phyloP scores from a whole-genome alignment of 2,113 vertebrate genomes.

The Gobius niger region DNA sequence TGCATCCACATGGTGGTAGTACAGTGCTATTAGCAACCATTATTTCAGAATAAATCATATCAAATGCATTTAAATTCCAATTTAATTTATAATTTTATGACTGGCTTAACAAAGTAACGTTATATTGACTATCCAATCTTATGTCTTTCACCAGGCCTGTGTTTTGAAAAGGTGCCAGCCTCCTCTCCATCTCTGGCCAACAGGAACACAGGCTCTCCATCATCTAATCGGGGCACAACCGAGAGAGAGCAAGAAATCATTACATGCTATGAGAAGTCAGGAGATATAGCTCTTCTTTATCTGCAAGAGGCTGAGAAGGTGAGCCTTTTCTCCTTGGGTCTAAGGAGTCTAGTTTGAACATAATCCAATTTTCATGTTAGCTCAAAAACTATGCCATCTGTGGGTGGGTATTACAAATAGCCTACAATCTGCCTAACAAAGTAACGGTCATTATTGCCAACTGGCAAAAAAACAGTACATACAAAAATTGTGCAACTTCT shows the following conservation, averaged over 20 bases:
- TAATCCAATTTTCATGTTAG: constrained; percentile 11
- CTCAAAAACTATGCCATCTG: background rate
- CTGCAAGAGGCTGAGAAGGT: constrained; percentile 98
- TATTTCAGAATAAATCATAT: background rate
- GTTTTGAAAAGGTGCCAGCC: constrained; percentile 89
- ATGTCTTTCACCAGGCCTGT: constrained; percentile 80
- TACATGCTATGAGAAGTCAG: constrained; percentile 96
- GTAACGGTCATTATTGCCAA: constrained; percentile 21
- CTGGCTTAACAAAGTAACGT: too few species aligned
- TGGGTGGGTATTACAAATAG: constrained; percentile 37
- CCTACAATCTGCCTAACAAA: constrained; percentile 29
- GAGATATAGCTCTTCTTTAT: constrained; percentile 95
- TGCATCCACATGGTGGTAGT: constrained; percentile 49
- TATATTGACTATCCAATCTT: background rate
- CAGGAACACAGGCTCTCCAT: constrained; percentile 74
- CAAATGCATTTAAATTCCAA: too few species aligned
- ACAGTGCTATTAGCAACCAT: constrained; percentile 11
- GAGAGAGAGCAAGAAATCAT: constrained; percentile 91
- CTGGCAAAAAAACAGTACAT: constrained; percentile 21
- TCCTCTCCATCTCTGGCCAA: constrained; percentile 84
- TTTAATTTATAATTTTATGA: too few species aligned
- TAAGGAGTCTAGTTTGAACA: background rate
- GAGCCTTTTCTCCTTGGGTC: constrained; percentile 32
- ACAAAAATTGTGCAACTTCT: background rate
- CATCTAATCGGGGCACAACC: constrained; percentile 72